These are phyloP conservation scores for Sipha maydis DNA, from an alignment of 2,888 invertebrate species.

Conservation along the genomic window DNA sequence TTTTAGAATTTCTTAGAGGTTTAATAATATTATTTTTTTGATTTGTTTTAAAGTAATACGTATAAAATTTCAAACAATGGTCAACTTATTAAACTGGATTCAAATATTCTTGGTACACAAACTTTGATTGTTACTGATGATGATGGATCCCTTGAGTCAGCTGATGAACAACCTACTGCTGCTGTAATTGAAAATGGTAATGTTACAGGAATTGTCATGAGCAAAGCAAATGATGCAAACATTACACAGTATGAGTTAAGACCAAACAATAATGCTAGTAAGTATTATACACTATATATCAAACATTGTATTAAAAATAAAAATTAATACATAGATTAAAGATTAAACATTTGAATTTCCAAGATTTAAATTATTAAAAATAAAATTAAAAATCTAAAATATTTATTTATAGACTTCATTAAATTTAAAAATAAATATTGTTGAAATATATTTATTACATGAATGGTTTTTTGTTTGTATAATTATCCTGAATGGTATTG, in stretches of 20 bases:
- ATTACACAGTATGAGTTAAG: conserved; percentile 60
- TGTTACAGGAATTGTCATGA: conserved; percentile 47
- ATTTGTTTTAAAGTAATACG: conserved; percentile 38
- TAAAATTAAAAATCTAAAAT: too few species aligned
- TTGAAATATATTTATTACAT: too few species aligned
- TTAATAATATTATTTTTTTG: conserved; percentile 23
- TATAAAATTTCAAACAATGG: conserved; percentile 50
- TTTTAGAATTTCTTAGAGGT: background rate
- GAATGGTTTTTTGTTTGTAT: too few species aligned
- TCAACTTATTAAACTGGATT: conserved; percentile 52
- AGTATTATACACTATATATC: background rate
- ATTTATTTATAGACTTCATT: too few species aligned
- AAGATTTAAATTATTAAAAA: too few species aligned
- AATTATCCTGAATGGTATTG: too few species aligned
- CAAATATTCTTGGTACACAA: conserved; percentile 63
- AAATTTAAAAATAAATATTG: too few species aligned
- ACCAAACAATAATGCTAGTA: conserved; percentile 52
- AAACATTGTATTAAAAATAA: too few species aligned
- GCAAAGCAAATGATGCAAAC: conserved; percentile 62
- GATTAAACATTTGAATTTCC: too few species aligned
- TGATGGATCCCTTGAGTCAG: conserved; percentile 69
- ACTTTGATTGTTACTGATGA: conserved; percentile 69
- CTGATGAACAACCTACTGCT: conserved; percentile 70
- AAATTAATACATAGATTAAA: too few species aligned
- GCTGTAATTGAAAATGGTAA: conserved; percentile 65